Base-by-base conservation (phyloP, 2,113 vertebrate genomes). In the Vanacampus margaritifer region DNA sequence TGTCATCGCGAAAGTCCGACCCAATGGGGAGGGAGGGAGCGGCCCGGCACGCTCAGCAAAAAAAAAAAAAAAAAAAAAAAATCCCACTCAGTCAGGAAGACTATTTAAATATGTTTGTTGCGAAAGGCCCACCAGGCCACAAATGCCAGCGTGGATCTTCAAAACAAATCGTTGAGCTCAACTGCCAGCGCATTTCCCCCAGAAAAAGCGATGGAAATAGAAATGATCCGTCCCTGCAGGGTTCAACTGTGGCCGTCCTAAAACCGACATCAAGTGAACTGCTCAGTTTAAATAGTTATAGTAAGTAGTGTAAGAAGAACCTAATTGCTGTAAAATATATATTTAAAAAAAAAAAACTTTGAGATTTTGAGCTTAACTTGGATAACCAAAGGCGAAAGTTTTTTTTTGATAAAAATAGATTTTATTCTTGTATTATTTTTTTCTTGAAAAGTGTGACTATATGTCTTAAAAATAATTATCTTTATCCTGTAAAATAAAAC, bases 1-100 rank as follows among this genome's bases (percentile, higher is more conserved):
- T 84, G 74, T 82, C 73, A 82, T 84, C 77, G 81, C 79, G 50
- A 80, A 76, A 81, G 79, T 65, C 7, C 12, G 41, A 3, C 4
- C 1, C 64, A 78, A 37, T 19, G 73, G 79, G 63, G 32, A 71
- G 79, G 63, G 32, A 71, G 75, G 83, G 78, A 68, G 80, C 74
- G 79, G 68, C 13, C 1, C 66, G 0, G 23, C 51, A 2, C 23
- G 48, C 46, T 8, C 46, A 64, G 51, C 62, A 78, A 67, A 68
- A 72, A 84, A 75, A 54, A 0, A 41, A 41, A 64, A 72, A 84
- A 75, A 43, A 41, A 41, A 41, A 65, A 68, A 71, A 84, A 75
- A 53, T 73, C 69, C 69, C 32, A 32, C 58, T 76, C 68, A 80
- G 69, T 84, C 76, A 79, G 83, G 76, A 37, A 35, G 26, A 36